A percentile compares a stretch with the other conserved stretches of the same genome.
Conservation (phyloP, 2,888 invertebrate species). For the Sericinus montela region DNA sequence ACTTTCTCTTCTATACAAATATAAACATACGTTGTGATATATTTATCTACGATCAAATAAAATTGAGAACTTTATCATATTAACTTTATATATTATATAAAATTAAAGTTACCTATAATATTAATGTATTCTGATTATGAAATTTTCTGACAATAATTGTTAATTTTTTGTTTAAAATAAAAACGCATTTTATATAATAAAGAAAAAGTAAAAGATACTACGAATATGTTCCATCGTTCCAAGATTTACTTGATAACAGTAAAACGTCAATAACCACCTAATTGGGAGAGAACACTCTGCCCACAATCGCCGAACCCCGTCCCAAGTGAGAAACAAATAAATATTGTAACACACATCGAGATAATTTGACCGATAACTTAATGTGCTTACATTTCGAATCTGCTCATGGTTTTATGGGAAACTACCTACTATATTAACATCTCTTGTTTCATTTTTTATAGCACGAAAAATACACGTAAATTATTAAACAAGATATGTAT, state of each 20-base stretch:
- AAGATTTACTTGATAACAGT: slow-evolving; percentile 73
- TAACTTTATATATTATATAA: too few species aligned
- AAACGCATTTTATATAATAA: slow-evolving; percentile 9
- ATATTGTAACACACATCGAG: slow-evolving; percentile 73
- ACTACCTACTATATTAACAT: slow-evolving; percentile 61
- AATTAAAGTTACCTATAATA: too few species aligned
- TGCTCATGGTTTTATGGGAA: slow-evolving; percentile 78
- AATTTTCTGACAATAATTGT: too few species aligned
- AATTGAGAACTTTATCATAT: too few species aligned
- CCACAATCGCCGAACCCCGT: slow-evolving; percentile 56
- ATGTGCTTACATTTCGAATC: slow-evolving; percentile 78
- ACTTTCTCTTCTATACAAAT: neutral
- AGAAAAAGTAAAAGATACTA: slow-evolving; percentile 35
- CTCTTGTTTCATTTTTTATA: slow-evolving; percentile 7
- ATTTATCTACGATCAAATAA: too few species aligned
- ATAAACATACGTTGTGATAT: too few species aligned
- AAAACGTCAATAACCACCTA: slow-evolving; percentile 79
- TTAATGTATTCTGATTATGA: too few species aligned
- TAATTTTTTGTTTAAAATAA: neutral
- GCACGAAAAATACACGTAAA: too few species aligned
- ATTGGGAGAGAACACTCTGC: slow-evolving; percentile 73
- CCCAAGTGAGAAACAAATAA: slow-evolving; percentile 74
- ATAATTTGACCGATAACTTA: slow-evolving; percentile 75
- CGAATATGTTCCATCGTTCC: slow-evolving; percentile 55
- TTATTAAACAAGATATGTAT: too few species aligned